These are phyloP conservation scores for Eupleurogrammus muticus DNA, from an alignment of 2,797 vertebrate genomes.

Conservation along the genomic window DNA sequence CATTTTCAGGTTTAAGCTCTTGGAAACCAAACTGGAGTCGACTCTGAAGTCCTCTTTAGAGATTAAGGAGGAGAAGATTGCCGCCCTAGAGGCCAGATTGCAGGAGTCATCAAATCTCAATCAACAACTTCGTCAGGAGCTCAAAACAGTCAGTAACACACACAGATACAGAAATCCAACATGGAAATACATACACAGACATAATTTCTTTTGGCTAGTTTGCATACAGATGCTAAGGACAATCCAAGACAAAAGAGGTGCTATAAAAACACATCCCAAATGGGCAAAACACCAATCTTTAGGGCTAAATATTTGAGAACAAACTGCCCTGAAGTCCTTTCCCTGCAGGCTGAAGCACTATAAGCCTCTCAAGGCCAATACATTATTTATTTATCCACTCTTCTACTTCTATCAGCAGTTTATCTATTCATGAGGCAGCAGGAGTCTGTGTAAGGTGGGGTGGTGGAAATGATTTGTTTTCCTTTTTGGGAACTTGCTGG, in stretches of 20 bases:
- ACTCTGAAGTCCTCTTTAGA: constrained; percentile 97
- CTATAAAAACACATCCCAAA: constrained; percentile 3
- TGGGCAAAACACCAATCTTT: constrained; percentile 12
- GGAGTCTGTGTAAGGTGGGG: constrained; percentile 39
- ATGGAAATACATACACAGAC: background rate
- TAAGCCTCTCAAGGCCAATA: constrained; percentile 35
- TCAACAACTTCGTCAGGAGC: constrained; percentile 96
- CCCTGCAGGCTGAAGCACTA: constrained; percentile 14
- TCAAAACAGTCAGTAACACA: constrained; percentile 91
- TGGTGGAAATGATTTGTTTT: constrained; percentile 37
- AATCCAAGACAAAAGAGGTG: background rate
- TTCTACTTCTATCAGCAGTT: constrained; percentile 39
- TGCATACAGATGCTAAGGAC: background rate
- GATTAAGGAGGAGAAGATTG: constrained; percentile 99
- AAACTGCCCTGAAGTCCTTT: constrained; percentile 16
- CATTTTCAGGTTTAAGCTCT: constrained; percentile 90
- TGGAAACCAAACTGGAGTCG: constrained; percentile 96
- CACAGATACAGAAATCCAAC: constrained; percentile 3
- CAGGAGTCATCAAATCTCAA: constrained; percentile 98
- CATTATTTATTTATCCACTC: constrained; percentile 65
- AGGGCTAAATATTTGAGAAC: constrained; percentile 24
- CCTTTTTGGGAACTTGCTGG: constrained; percentile 35
- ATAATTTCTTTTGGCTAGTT: background rate
- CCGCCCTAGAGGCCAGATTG: constrained; percentile 95
- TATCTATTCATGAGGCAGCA: constrained; percentile 68